Evolutionary conservation across 2,888 invertebrate species (phyloP), one percentile per base, ranked within the genome.

Genomic region (Geotrupes spiniger): DNA sequence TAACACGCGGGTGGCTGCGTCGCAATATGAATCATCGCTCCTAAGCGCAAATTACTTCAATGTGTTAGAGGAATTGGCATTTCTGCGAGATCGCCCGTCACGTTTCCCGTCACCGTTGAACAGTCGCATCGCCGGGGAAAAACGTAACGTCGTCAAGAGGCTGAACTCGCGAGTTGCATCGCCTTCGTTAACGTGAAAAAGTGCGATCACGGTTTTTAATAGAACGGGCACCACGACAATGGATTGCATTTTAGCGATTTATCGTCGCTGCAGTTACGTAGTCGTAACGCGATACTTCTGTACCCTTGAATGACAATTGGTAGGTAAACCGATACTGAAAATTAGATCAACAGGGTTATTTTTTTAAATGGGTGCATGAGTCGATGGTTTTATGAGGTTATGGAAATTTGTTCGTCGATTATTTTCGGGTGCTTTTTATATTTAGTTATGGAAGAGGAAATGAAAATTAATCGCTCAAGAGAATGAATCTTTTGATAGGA

Each of bases 61-160:
- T 33, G 10, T 33, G n/a, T 14, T 10, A 12, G 33, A 12, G 15
- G 15, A 33, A 33, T 33, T 33, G 14, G 33, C 14, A 33, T 33
- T 33, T 33, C 33, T 33, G 15, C 33, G 33, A 33, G 33, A n/a
- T 15, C 33, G n/a, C 14, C 14, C 14, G 33, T 33, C 33, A 33
- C 15, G 15, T 9, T 33, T 33, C 14, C 33, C 8, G 10, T 15
- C 11, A 14, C 15, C 14, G 33, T 14, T 15, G 9, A 14, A 33
- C 5, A 14, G 10, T 33, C 14, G 33, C 9, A 9, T 29, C 33
- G 12, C 11, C 8, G 1, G 11, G 10, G 6, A 21, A 21, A 21
- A 21, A 3, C 21, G 21, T 21, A 6, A 21, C 21, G 21, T 21
- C 21, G 21, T 21, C 6, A 21, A n/a, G n/a, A n/a, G n/a, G n/a